Conservation (phyloP, 2,797 vertebrate species). For the Scyliorhinus canicula region DNA sequence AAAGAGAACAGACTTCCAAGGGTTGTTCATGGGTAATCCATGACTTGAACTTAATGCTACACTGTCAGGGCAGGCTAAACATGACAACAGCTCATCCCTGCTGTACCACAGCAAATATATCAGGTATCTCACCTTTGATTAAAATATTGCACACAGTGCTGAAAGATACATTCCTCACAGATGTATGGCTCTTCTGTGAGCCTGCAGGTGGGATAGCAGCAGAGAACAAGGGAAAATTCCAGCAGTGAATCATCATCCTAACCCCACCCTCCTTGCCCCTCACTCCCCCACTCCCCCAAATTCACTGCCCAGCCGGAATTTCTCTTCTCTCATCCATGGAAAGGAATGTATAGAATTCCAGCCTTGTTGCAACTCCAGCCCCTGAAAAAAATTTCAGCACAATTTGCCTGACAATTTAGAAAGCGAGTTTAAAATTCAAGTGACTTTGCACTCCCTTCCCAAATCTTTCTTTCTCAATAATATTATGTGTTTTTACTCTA, state of each 20-base stretch:
- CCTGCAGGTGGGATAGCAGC: background rate
- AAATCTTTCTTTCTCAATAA: background rate
- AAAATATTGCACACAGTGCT: background rate
- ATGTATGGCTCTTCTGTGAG: background rate
- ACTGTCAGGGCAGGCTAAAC: background rate
- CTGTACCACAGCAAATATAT: background rate
- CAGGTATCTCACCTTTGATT: background rate
- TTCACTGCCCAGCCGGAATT: background rate
- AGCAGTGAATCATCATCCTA: background rate
- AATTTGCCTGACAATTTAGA: background rate
- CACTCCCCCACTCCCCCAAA: background rate
- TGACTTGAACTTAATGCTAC: background rate
- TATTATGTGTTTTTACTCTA: background rate
- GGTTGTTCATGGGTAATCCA: background rate
- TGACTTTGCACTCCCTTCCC: background rate
- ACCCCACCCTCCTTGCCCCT: background rate
- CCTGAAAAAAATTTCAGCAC: background rate
- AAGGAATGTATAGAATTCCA: background rate
- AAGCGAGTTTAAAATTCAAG: background rate
- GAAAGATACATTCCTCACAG: background rate
- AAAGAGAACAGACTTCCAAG: background rate
- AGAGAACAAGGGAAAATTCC: background rate
- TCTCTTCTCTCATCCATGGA: background rate
- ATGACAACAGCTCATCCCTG: background rate
- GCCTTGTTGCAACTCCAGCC: background rate